Conservation (phyloP, 2,888 invertebrate genomes). For the Salticus scenicus region DNA sequence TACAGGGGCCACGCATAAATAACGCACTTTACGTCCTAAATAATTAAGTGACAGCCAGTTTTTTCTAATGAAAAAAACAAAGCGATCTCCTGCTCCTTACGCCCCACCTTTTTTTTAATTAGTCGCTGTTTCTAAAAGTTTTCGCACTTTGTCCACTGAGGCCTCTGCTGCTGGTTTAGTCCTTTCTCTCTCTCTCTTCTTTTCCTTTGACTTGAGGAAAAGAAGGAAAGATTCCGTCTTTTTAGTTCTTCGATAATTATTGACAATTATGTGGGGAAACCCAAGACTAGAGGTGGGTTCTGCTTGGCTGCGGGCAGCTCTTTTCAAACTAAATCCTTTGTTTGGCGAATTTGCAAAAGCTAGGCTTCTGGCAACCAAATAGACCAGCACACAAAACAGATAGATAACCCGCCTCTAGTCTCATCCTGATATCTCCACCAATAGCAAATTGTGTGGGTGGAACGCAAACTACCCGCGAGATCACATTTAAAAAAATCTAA, state of each 20-base stretch:
- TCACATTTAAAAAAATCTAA: constrained; percentile 36
- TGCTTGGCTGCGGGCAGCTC: constrained; percentile 53
- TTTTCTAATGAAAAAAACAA: constrained; percentile 70
- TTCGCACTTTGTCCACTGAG: constrained; percentile 67
- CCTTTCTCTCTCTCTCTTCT: constrained; percentile 42
- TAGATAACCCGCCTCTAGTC: constrained; percentile 37
- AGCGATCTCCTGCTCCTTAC: constrained; percentile 67
- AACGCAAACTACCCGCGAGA: constrained; percentile 29
- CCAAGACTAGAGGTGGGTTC: constrained; percentile 44
- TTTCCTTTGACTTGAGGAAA: constrained; percentile 43
- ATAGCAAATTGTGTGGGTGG: constrained; percentile 47
- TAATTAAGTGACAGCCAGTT: constrained; percentile 70
- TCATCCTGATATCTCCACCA: constrained; percentile 42
- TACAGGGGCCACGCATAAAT: constrained; percentile 70
- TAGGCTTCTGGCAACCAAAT: constrained; percentile 56
- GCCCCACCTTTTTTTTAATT: constrained; percentile 68
- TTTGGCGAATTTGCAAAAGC: constrained; percentile 59
- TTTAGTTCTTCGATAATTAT: constrained; percentile 68
- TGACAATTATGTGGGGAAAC: constrained; percentile 67
- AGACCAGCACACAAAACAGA: constrained; percentile 53
- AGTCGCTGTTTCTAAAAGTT: constrained; percentile 70
- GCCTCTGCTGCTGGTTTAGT: constrained; percentile 58
- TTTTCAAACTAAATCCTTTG: constrained; percentile 53
- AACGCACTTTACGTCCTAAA: constrained; percentile 71
- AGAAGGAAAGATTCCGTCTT: constrained; percentile 54